phyloP scores from a whole-genome alignment of 2,113 vertebrate genomes.

The Misgurnus mizolepis region DNA sequence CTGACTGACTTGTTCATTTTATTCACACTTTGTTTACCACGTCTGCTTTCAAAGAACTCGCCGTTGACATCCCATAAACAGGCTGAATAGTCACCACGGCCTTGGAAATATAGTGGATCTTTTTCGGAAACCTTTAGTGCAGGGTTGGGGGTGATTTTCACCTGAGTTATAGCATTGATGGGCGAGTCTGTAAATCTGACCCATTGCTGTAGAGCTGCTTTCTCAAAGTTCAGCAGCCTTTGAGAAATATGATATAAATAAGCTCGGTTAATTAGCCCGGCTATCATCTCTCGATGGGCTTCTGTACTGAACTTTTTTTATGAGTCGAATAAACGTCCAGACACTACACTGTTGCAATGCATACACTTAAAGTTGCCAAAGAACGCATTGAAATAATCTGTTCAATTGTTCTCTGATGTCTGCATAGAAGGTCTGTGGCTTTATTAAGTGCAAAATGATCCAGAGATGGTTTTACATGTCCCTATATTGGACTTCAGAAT shows the following conservation, averaged over 20 bases:
- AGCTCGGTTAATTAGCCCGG: constrained; percentile 41
- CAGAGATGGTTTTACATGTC: no score
- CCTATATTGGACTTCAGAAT: no score
- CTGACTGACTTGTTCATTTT: background rate
- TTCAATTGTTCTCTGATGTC: no score
- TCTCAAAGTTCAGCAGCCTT: constrained; percentile 13
- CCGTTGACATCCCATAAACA: constrained; percentile 5
- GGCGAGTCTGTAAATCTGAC: background rate
- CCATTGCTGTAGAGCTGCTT: constrained; percentile 17
- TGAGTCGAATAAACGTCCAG: constrained; percentile 6
- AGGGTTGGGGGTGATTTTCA: constrained; percentile 10
- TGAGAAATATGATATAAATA: constrained; percentile 34
- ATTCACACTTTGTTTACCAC: background rate
- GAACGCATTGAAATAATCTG: no score
- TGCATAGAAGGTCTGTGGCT: no score
- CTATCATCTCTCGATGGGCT: constrained; percentile 25
- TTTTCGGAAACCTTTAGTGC: background rate
- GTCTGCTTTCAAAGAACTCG: background rate
- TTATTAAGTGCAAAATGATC: no score
- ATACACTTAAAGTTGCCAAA: no score
- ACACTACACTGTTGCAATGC: no score
- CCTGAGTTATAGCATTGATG: background rate
- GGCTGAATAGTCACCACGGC: background rate
- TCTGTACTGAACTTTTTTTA: constrained; percentile 5
- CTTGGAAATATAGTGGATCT: background rate